Evolutionary conservation across 2,888 invertebrate genomes (phyloP).

Genomic region (Willowsia nigromaculata): DNA sequence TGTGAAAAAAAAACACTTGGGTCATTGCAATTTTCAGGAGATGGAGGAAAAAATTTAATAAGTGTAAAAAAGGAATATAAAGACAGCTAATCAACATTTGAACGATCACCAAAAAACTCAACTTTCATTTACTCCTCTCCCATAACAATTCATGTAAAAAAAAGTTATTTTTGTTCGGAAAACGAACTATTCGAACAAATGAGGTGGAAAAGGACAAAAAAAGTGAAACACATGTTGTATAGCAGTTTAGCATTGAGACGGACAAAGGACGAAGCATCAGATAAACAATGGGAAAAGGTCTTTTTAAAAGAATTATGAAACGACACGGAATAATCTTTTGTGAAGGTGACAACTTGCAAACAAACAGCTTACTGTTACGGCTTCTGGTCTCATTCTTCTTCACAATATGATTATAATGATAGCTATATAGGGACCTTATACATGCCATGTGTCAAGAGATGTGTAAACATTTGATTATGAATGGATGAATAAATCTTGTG

Average conservation of each 20-base stretch:
- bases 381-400: background rate
- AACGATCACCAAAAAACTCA: no score
- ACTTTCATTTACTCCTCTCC: no score
- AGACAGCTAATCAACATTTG: no score
- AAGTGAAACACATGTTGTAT: background rate
- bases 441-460: background rate
- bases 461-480: conserved; percentile 34
- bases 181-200: background rate
- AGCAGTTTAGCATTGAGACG: background rate
- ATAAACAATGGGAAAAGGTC: background rate
- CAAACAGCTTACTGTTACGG: background rate
- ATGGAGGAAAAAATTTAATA: no score
- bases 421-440: background rate
- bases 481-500: conserved; percentile 32
- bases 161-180: background rate
- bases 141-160: background rate
- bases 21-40: no score
- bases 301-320: background rate
- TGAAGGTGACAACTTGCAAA: background rate
- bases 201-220: background rate
- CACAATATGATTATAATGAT: background rate
- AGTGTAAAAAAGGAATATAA: no score
- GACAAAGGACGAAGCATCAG: background rate
- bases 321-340: background rate
- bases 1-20: no score